Evolutionary conservation across 1,140 invertebrate genomes (phyloP), one percentile per base, ranked within the genome.

Genomic region (Drosophila chauvacae): DNA sequence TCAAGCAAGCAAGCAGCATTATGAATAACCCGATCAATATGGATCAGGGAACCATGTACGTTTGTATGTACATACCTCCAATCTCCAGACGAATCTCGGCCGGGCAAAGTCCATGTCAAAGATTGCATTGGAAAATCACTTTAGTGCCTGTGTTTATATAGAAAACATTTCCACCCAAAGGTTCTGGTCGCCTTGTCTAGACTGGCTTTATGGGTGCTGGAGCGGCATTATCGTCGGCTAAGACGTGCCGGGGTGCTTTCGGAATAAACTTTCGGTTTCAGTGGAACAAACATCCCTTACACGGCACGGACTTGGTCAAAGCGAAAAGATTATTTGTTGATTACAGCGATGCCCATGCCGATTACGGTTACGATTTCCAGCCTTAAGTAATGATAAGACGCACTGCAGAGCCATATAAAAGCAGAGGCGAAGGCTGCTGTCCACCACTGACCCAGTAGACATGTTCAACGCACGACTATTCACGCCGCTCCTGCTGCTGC

Each of bases 391-490:
- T 5, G 30, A 55, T 37, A 37, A 55, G 33, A 4, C 20, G 20
- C 58, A 2, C 30, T 13, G n/a, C 5, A 18, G 16, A 33, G n/a
- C 23, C 23, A 35, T 42, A 58, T 71, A 72, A 37, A 35, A 71
- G 53, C 57, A 18, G 2, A 37, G 9, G 4, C 3, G 7, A 13
- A 2, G 18, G 5, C 14, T 33, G 33, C n/a, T 53, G 14, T 6
- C 16, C 3, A 23, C 44, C 2, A 11, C 28, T 16, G 26, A 69
- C 42, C 42, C 66, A 4, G 10, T 11, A 26, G 33, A 71, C 39
- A 59, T 70, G 65, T 37, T 47, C 45, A n/a, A 9, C 28, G 16
- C 16, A 6, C 3, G 14, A 10, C 20, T 18, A 50, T 6, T 16
- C 2, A 14, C 13, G n/a, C n/a, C 14, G 45, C 47, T 62, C 7